Percentiles rank a stretch among this genome's conserved stretches.
Conservation (phyloP, 2,113 vertebrate genomes). For the Thunnus maccoyii region DNA sequence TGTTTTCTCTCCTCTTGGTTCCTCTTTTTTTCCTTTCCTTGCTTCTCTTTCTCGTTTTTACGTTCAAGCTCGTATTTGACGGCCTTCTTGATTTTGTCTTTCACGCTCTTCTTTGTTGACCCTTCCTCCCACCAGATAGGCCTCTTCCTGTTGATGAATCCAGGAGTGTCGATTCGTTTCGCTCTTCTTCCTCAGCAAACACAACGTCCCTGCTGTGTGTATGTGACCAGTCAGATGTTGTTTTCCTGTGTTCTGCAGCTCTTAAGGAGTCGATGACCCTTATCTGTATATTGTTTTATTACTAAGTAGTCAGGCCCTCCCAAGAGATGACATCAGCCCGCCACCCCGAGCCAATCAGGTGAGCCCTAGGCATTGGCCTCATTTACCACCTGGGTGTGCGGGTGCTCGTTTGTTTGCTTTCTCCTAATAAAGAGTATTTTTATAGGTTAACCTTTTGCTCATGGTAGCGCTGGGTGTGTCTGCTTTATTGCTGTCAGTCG, state of each 20-base stretch:
- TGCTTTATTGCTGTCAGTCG: conserved; percentile 72
- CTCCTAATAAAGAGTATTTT: conserved; percentile 60
- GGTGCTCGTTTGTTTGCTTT: conserved; percentile 36
- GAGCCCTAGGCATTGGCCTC: conserved; percentile 32
- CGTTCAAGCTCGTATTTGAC: neutral
- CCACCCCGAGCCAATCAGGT: conserved; percentile 73
- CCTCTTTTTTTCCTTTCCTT: neutral
- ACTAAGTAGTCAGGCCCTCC: conserved; percentile 34
- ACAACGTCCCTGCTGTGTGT: neutral
- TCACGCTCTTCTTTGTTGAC: neutral
- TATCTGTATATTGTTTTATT: conserved; percentile 65
- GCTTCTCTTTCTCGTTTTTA: neutral
- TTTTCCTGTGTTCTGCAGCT: conserved; percentile 21
- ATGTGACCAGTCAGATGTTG: neutral
- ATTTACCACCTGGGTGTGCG: conserved; percentile 66
- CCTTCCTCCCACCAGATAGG: neutral
- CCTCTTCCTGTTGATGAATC: conserved; percentile 17
- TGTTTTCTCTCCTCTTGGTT: conserved; percentile 2
- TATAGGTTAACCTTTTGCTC: conserved; percentile 77
- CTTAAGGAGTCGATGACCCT: conserved; percentile 36
- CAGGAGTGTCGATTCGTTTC: neutral
- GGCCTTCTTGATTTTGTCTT: neutral
- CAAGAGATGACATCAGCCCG: conserved; percentile 54
- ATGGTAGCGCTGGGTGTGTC: conserved; percentile 65
- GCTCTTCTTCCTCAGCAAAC: neutral